Conservation (phyloP, 2,888 invertebrate genomes). For the Amphipyra berbera region DNA sequence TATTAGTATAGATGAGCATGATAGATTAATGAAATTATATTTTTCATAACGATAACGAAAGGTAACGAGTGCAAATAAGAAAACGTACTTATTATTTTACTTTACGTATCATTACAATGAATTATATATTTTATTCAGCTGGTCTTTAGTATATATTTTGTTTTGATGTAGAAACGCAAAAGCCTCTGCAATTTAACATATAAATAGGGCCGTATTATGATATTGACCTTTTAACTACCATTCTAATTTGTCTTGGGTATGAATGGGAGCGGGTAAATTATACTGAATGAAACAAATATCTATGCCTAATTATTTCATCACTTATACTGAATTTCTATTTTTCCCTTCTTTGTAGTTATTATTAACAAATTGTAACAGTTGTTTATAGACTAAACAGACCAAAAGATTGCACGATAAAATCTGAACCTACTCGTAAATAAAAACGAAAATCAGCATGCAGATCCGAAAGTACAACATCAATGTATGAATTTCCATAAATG, state of each 20-base stretch:
- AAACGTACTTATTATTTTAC: no score
- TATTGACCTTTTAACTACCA: slow-evolving; percentile 51
- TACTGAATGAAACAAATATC: neutral
- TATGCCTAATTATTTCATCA: neutral
- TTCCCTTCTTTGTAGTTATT: neutral
- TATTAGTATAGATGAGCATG: no score
- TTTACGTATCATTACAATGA: neutral
- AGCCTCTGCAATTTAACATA: slow-evolving; percentile 19
- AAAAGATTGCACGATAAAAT: no score
- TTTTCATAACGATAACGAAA: slow-evolving; percentile 15
- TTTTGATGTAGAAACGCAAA: slow-evolving; percentile 20
- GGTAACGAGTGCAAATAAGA: slow-evolving; percentile 12
- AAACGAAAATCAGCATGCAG: neutral
- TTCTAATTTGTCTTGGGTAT: slow-evolving; percentile 38
- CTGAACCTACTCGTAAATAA: no score
- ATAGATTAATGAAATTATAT: slow-evolving; percentile 19
- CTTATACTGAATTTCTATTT: no score
- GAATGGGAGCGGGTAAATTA: slow-evolving; percentile 25
- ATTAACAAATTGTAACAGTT: neutral
- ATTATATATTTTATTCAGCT: neutral
- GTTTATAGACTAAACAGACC: no score
- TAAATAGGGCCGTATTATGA: slow-evolving; percentile 29
- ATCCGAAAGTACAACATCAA: neutral
- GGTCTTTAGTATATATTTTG: neutral
- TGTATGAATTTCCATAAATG: slow-evolving; percentile 14